These are phyloP conservation scores for Acanthornis magna DNA, from an alignment of 2,797 vertebrate species.

Conservation along the genomic window DNA sequence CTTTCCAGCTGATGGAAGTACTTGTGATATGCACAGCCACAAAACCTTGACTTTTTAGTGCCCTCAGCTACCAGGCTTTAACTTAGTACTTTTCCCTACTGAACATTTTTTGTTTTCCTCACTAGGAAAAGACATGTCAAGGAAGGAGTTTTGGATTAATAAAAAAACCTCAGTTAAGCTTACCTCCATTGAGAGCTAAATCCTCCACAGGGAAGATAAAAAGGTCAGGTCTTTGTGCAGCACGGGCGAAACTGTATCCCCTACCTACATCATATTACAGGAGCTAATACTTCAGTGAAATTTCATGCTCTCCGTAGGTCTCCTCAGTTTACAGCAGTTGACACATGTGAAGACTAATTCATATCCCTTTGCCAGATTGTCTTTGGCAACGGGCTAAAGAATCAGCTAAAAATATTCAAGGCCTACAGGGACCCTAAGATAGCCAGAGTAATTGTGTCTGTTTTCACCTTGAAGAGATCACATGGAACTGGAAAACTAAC, in stretches of 20 bases:
- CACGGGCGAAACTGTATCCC: not conserved
- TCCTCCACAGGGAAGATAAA: not conserved
- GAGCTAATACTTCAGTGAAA: not conserved
- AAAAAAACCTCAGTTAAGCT: constrained; percentile 2
- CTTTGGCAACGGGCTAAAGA: not conserved
- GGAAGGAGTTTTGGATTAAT: not conserved
- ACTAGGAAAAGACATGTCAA: not conserved
- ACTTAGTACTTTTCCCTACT: not conserved
- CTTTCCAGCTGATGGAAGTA: not conserved
- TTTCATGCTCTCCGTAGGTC: not conserved
- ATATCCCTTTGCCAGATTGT: not conserved
- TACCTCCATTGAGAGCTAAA: not conserved
- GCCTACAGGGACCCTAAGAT: not conserved
- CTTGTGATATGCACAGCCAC: not conserved
- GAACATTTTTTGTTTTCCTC: not conserved
- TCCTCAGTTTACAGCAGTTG: not conserved
- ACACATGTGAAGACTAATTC: not conserved
- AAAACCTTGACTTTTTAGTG: not conserved
- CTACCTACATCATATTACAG: not conserved
- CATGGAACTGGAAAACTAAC: not conserved
- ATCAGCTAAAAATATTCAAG: not conserved
- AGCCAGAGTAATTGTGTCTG: not conserved
- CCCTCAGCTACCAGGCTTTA: not conserved
- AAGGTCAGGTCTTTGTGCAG: not conserved
- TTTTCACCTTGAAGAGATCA: not conserved